Conservation (phyloP, 2,113 vertebrate species). For the Smithornis capensis region DNA sequence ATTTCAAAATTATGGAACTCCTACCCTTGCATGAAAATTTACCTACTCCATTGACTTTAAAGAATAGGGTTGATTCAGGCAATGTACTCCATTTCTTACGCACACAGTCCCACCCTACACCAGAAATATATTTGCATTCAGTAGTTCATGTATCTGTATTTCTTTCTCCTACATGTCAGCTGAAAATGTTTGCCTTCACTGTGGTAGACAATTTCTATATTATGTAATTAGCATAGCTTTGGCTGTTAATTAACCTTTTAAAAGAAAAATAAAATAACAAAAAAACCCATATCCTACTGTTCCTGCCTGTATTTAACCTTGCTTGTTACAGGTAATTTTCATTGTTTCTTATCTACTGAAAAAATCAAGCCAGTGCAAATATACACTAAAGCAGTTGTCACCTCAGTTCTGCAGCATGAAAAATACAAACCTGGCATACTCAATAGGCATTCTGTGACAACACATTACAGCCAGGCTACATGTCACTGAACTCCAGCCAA, state of each 20-base stretch:
- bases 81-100: not conserved
- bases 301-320: not conserved
- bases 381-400: not conserved
- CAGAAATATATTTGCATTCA: not conserved
- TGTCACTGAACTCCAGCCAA: not conserved
- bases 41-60: not conserved
- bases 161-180: not conserved
- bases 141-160: not conserved
- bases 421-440: not conserved
- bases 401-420: not conserved
- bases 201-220: not conserved
- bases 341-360: not conserved
- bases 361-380: not conserved
- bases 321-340: not conserved
- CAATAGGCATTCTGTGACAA: not conserved
- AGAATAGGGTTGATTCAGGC: accelerated
- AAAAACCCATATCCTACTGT: not conserved
- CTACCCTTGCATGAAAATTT: not conserved
- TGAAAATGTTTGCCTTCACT: not conserved
- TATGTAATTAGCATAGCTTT: not conserved
- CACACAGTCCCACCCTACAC: not conserved
- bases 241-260: not conserved
- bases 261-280: not conserved
- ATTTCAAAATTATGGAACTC: not conserved
- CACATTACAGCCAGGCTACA: not conserved